Evolutionary conservation across 2,113 vertebrate genomes (phyloP).

Genomic region (Hystrix brachyura): DNA sequence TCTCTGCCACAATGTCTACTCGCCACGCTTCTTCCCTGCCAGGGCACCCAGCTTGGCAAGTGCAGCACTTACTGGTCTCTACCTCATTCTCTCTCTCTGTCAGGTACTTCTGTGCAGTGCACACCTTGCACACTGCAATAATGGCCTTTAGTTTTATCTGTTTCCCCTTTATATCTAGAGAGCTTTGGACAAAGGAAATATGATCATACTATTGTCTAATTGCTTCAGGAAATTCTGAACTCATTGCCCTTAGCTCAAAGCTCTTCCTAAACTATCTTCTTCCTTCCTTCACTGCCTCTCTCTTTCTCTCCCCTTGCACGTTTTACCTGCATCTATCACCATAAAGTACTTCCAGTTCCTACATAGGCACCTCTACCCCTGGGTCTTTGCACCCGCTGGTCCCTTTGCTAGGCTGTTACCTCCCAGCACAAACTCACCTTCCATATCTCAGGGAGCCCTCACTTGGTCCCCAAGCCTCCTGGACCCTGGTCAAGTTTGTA

Average conservation of each 20-base stretch:
- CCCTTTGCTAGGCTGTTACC: neutral
- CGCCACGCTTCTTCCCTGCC: neutral
- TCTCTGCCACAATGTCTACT: neutral
- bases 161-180: neutral
- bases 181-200: neutral
- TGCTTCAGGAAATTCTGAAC: neutral
- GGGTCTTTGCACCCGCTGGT: neutral
- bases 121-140: neutral
- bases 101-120: neutral
- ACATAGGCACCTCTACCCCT: neutral
- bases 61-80: accelerated
- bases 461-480: neutral
- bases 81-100: accelerated
- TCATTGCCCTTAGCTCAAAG: neutral
- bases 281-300: neutral
- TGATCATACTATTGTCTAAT: neutral
- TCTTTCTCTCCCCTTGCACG: neutral
- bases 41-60: neutral
- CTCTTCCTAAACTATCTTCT: neutral
- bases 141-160: neutral
- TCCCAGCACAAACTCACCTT: neutral
- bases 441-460: neutral
- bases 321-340: neutral
- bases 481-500: neutral
- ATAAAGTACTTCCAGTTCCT: neutral